Base-by-base conservation (phyloP, 2,888 invertebrate genomes). In the Altica lythri region DNA sequence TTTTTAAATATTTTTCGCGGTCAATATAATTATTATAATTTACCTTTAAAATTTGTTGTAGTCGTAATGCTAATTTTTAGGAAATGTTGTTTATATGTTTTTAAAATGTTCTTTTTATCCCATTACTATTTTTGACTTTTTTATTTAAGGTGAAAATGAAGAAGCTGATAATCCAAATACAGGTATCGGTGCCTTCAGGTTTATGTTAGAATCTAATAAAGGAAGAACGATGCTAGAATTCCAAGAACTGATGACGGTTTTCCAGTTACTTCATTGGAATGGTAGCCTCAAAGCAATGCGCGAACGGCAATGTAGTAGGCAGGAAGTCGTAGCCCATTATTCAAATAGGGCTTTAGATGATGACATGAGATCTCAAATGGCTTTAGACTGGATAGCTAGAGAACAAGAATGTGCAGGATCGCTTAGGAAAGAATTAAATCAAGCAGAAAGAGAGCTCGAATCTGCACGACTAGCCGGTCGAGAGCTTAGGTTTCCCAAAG, bases 221-320 rank as follows among this genome's bases (percentile, higher is more conserved):
- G 95, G 95, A 8, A 86, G 93, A 62, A 94, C 95, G 46, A 95
- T 95, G 95, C 81, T 95, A 62, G 95, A 95, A 77, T 95, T 95
- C 80, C 95, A 95, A 77, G 95, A 95, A 75, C 79, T 95, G 69
- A 95, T 95, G 95, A 95, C 95, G n/a, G 95, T 95, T 40, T 95
- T 95, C 78, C 95, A 95, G 78, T 81, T 95, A 63, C 81, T 95
- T 46, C 95, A 95, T 78, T 95, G 95, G 95, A 95, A 95, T 76
- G 95, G 95, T n/a, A 93, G 92, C 63, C 78, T 95, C 67, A 91
- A 94, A 68, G 95, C 95, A 35, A 95, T 95, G 95, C 82, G 95
- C 38, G 95, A 95, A 76, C 83, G 95, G 35, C 94, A 95, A 75
- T 95, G 95, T 77, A 94, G 94, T 57, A 82, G 95, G 64, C 94